Conservation (phyloP, 2,888 invertebrate genomes). For the Polydrusus cervinus region DNA sequence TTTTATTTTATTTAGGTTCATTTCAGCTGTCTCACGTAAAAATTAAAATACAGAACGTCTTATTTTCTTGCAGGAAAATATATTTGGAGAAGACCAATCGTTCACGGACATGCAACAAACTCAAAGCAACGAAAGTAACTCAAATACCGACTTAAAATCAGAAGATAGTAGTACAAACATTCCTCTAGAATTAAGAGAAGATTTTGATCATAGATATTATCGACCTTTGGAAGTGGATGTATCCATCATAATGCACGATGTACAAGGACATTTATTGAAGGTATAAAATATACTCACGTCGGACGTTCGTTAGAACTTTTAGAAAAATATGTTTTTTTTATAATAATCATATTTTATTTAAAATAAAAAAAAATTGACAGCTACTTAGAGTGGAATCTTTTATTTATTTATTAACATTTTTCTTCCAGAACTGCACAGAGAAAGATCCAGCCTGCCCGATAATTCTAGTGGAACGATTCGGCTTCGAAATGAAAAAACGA, state of each 20-base stretch:
- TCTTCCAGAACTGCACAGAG: slow-evolving; percentile 85
- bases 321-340: no score
- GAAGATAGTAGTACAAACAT: slow-evolving; percentile 79
- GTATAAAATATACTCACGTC: slow-evolving; percentile 66
- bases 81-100: slow-evolving; percentile 96
- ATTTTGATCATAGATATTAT: slow-evolving; percentile 90
- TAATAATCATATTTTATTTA: no score
- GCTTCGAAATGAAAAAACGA: slow-evolving; percentile 97
- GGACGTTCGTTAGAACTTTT: no score
- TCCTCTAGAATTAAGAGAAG: slow-evolving; percentile 86
- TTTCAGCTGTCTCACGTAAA: no score
- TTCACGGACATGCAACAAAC: slow-evolving; percentile 92
- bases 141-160: slow-evolving; percentile 73
- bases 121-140: slow-evolving; percentile 67
- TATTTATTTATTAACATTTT: neutral
- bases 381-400: neutral
- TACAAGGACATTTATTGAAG: slow-evolving; percentile 94
- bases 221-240: slow-evolving; percentile 94
- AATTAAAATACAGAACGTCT: no score
- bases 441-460: slow-evolving; percentile 94
- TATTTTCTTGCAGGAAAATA: slow-evolving; percentile 83
- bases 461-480: slow-evolving; percentile 90
- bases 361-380: no score
- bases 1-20: no score
- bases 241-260: slow-evolving; percentile 94